Evolutionary conservation across 2,797 vertebrate genomes (phyloP), one percentile per base, ranked within the genome.

Genomic region (Macrochelys suwanniensis): DNA sequence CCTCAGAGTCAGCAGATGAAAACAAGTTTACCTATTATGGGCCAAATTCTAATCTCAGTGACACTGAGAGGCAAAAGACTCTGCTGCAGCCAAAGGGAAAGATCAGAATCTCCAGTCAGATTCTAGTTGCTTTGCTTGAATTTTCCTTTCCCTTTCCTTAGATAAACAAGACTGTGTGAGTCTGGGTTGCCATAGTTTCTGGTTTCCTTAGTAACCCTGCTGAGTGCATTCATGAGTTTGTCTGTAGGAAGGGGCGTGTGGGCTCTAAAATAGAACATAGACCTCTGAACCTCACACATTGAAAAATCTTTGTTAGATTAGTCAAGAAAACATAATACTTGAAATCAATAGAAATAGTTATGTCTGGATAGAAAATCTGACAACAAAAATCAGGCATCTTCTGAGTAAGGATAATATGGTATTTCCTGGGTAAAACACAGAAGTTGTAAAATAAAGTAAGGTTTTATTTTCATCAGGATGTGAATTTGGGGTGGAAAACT

Each of bases 121-220:
- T 65, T 95, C 76, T 83, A 88, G 45, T 17, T 87, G 51, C 54
- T 77, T 50, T 83, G 93, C 88, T 89, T 92, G 95, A 96, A 88
- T 89, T 95, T 95, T 95, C 42, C 47, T 97, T 96, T 92, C 51
- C 90, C 74, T 90, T 89, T 92, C 91, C 94, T 96, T 95, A 84
- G 89, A 93, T 92, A 97, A 97, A 87, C 90, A 96, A 95, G 59
- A 94, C 47, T 95, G 61, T 94, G 83, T 97, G 87, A 79, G 33
- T 89, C 81, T 61, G 84, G 81, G 97, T 97, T 97, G 96, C 96
- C 96, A 98, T 97, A 97, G 97, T 96, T 97, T 97, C 97, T 91
- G 85, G 97, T 98, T 97, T 96, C 97, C 97, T 95, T 97, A 97
- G 97, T 95, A 98, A 97, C 97, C 91, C 82, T 86, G 92, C 78